A percentile compares a stretch with the other conserved stretches of the same genome.
phyloP scores from a whole-genome alignment of 2,797 vertebrate species.

The Simalia tracyae region DNA sequence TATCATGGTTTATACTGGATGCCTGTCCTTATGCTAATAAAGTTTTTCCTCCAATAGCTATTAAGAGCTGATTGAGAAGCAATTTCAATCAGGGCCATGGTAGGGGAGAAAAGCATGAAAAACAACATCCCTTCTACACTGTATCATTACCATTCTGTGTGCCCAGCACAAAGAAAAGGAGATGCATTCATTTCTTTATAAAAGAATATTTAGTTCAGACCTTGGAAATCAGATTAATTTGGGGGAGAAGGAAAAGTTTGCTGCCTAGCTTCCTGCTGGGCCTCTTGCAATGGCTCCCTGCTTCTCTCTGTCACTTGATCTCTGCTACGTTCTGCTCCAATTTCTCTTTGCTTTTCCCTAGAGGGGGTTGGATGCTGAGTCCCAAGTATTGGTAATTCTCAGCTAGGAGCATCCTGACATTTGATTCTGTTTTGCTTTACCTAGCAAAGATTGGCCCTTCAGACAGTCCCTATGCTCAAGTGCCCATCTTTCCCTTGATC shows the following conservation, averaged over 20 bases:
- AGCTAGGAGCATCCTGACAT: not conserved
- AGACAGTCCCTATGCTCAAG: constrained; percentile 61
- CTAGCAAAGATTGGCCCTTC: constrained; percentile 40
- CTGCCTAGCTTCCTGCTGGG: not conserved
- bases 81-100: not conserved
- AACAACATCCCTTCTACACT: too few species aligned
- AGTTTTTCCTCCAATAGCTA: not conserved
- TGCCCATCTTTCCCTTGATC: constrained; percentile 57
- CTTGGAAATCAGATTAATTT: not conserved
- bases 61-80: not conserved
- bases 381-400: not conserved
- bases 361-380: not conserved
- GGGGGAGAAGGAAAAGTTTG: too few species aligned
- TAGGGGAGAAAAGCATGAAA: not conserved
- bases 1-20: not conserved
- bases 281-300: not conserved
- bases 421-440: not conserved
- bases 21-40: not conserved
- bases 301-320: not conserved
- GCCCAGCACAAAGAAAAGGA: not conserved
- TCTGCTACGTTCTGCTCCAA: not conserved
- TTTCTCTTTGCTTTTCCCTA: not conserved
- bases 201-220: not conserved
- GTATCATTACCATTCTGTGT: not conserved
- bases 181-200: not conserved